Evolutionary conservation across 2,888 invertebrate genomes (phyloP), one percentile per base, ranked within the genome.

Genomic region (Gibbula magus): DNA sequence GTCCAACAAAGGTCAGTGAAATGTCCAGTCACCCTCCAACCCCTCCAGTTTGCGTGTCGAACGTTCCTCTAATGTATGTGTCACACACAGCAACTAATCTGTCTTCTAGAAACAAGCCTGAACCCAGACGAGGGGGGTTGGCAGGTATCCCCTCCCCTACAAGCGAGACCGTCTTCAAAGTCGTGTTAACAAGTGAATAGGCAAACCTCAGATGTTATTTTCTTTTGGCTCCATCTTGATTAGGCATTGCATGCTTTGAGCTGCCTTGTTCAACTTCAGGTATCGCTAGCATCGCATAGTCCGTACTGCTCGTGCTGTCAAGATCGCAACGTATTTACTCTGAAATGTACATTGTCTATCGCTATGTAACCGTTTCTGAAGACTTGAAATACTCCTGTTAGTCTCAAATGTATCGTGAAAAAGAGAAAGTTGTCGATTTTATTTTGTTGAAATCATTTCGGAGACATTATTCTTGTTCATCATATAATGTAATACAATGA

Each of bases 101-200:
- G 70, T 70, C 70, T 70, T 70, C 32, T n/a, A 20, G 70, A 70
- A 70, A 70, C 70, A 70, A 70, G 70, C 70, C 70, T 35, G 70
- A 18, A 18, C 18, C 10, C 32, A 20, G 35, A 70, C 32, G 20
- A n/a, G n/a, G 16, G 70, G 32, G 22, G 35, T 35, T 61, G 61
- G 61, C 29, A 61, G 3, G 54, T 25, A 32, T 10, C 70, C 20
- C 32, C 20, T 70, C 35, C 32, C 35, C 20, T 20, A 70, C 32
- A 70, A 70, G 70, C 35, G 35, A 3, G 1, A 70, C 35, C 29
- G 35, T 70, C 39, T 70, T 39, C 32, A 39, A 70, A 39, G 39
- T 35, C 70, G 20, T 70, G 70, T 70, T 70, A 70, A 70, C 70
- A 70, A 70, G 32, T 35, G 29, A 70, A 32, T 32, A 70, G 70